Conservation (phyloP, 2,113 vertebrate species). For the Otis tarda region DNA sequence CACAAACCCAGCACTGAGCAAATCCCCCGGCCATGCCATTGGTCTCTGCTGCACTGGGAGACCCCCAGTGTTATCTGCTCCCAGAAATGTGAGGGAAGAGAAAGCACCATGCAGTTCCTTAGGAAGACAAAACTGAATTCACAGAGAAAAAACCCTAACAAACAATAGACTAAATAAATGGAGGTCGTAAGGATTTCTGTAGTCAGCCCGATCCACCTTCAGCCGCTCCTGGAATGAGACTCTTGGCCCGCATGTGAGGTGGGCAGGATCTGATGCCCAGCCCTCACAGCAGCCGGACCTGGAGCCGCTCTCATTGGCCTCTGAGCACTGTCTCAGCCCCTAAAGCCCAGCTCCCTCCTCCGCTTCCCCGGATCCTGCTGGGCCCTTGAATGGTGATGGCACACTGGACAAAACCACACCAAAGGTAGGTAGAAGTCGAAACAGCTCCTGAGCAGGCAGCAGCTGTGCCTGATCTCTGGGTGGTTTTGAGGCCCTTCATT, state of each 20-base stretch:
- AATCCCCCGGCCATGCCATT: neutral
- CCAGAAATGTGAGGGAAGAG: neutral
- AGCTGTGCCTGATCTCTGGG: neutral
- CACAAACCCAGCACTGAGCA: neutral
- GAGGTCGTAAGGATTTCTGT: neutral
- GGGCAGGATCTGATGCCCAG: neutral
- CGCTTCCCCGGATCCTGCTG: neutral
- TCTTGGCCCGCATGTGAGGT: accelerated
- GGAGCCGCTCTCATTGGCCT: neutral
- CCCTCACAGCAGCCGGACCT: neutral
- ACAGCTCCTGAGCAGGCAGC: neutral
- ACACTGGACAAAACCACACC: neutral
- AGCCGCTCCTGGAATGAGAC: neutral
- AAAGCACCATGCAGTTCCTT: neutral
- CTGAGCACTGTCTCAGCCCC: accelerated
- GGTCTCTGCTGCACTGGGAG: neutral
- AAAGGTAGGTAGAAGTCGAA: neutral
- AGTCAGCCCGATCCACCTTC: neutral
- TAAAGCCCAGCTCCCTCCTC: neutral
- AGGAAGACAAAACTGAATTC: neutral
- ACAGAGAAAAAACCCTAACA: neutral
- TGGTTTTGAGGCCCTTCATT: neutral
- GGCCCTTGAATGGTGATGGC: neutral
- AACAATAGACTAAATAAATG: neutral
- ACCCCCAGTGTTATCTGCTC: neutral